phyloP scores from a whole-genome alignment of 2,113 vertebrate genomes.

The Globicephala melas region DNA sequence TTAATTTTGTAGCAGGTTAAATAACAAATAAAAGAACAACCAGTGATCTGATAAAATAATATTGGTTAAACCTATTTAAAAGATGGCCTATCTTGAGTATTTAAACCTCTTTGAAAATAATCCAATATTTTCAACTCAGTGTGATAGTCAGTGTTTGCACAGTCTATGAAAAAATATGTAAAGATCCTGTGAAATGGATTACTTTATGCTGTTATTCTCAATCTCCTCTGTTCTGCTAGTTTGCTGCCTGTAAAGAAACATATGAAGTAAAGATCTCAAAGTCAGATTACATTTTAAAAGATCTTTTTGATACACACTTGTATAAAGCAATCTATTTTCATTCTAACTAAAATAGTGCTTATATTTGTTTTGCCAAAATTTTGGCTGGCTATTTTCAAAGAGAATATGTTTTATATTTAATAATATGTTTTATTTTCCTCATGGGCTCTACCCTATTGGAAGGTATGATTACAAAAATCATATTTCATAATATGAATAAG shows the following conservation, averaged over 20 bases:
- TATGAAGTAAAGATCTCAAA: background rate
- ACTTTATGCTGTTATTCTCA: background rate
- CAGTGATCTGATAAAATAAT: background rate
- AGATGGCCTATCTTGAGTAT: background rate
- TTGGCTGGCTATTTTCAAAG: background rate
- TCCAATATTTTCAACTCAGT: background rate
- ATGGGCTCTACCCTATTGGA: background rate
- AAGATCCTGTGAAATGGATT: background rate
- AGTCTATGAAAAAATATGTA: background rate
- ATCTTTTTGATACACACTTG: background rate
- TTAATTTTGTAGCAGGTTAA: background rate
- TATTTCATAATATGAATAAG: background rate
- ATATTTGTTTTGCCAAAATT: background rate
- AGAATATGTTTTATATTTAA: background rate
- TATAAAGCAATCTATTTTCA: background rate
- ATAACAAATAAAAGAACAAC: background rate
- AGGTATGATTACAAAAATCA: background rate
- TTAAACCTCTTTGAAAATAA: background rate
- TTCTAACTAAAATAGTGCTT: background rate
- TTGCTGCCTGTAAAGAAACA: background rate
- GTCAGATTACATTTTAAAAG: background rate
- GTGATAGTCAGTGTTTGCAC: background rate
- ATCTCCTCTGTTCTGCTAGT: background rate
- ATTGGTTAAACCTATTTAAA: background rate
- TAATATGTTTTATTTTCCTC: background rate